These are phyloP conservation scores for Oreocharis arfaki DNA, from an alignment of 2,113 vertebrate genomes.

Conservation along the genomic window DNA sequence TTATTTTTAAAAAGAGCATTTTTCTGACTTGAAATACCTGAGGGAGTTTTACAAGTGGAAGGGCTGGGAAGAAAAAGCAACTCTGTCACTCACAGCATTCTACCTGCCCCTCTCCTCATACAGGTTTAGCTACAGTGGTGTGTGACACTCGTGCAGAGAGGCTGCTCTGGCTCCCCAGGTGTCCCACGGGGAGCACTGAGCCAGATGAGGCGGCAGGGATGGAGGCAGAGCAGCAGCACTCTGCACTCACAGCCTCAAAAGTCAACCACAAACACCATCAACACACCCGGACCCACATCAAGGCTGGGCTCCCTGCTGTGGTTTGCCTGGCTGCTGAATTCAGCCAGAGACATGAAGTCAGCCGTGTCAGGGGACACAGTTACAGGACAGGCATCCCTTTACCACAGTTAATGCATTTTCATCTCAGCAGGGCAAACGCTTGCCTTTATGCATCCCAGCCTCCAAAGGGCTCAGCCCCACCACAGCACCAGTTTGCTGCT, in stretches of 20 bases:
- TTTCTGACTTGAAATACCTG: background rate
- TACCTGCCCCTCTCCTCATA: background rate
- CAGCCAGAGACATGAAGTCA: background rate
- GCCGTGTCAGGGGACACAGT: accelerated
- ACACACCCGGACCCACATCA: background rate
- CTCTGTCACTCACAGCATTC: background rate
- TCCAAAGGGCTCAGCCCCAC: background rate
- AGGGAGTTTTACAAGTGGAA: background rate
- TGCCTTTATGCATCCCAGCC: background rate
- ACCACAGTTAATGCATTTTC: background rate
- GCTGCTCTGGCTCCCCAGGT: background rate
- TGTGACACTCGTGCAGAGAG: accelerated
- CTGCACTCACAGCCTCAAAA: background rate
- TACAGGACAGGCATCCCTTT: background rate
- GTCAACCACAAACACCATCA: background rate
- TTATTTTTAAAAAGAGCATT: background rate
- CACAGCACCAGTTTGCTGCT: background rate
- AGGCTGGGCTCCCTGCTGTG: background rate
- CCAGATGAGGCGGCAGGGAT: accelerated
- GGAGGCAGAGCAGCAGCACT: background rate
- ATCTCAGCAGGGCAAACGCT: background rate
- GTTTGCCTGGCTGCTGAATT: background rate
- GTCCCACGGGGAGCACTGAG: background rate
- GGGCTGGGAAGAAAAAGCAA: background rate
- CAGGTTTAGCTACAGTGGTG: background rate